Conservation (phyloP, 1,140 invertebrate genomes). For the Pseudoatta argentina region DNA sequence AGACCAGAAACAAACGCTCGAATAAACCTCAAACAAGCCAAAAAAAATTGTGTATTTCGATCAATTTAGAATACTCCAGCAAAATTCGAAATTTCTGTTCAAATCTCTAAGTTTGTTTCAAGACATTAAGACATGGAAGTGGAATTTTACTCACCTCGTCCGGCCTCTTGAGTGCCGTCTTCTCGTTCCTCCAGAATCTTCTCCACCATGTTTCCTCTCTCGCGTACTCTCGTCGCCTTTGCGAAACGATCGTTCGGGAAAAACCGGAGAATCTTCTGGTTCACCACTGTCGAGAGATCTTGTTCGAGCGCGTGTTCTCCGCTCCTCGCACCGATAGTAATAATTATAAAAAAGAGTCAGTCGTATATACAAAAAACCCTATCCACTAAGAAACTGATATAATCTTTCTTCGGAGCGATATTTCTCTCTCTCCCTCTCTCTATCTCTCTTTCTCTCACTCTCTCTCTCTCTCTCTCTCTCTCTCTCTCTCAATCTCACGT, state of each 20-base stretch:
- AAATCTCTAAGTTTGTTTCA: too few species aligned
- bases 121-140: background rate
- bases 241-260: conserved; percentile 2
- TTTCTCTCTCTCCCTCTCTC: background rate
- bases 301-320: conserved; percentile 5
- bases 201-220: conserved; percentile 81
- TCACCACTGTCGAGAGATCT: conserved; percentile 37
- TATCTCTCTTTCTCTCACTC: background rate
- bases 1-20: too few species aligned
- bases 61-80: too few species aligned
- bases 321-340: conserved; percentile 77
- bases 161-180: conserved; percentile 78
- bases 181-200: conserved; percentile 84
- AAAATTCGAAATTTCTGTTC: too few species aligned
- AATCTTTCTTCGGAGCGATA: conserved; percentile 66
- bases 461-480: conserved; percentile 2
- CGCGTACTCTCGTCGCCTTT: background rate
- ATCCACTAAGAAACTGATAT: conserved; percentile 81
- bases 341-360: conserved; percentile 86
- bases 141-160: conserved; percentile 78
- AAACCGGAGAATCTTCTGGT: conserved; percentile 1
- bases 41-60: too few species aligned
- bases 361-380: conserved; percentile 86
- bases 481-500: conserved; percentile 15
- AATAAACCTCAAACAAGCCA: too few species aligned